phyloP scores from a whole-genome alignment of 1,140 invertebrate genomes.

The Temnothorax curvispinosus region DNA sequence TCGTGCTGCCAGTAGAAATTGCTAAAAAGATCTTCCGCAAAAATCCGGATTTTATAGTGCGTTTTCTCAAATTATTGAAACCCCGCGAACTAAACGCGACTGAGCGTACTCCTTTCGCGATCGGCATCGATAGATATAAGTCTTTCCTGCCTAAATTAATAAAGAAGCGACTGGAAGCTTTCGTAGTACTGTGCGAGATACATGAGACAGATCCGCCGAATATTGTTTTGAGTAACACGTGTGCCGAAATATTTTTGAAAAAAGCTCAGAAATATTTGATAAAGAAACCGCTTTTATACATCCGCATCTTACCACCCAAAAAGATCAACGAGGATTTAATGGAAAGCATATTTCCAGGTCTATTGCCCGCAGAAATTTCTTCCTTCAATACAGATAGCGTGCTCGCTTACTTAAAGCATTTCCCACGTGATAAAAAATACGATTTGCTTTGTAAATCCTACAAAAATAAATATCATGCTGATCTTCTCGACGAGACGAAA shows the following conservation, averaged over 20 bases:
- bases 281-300: conserved; percentile 63
- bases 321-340: conserved; percentile 67
- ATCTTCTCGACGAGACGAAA: conserved; percentile 62
- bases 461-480: conserved; percentile 63
- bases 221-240: conserved; percentile 68
- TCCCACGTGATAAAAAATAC: conserved; percentile 68
- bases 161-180: conserved; percentile 62
- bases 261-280: conserved; percentile 67
- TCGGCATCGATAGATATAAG: conserved; percentile 52
- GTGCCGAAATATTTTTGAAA: conserved; percentile 72
- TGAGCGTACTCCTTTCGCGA: background rate
- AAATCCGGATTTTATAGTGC: conserved; percentile 75
- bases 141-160: conserved; percentile 66
- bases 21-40: conserved; percentile 67
- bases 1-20: conserved; percentile 54
- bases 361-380: conserved; percentile 71
- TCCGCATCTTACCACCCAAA: conserved; percentile 70
- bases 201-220: conserved; percentile 23
- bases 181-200: conserved; percentile 64
- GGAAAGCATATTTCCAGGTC: conserved; percentile 67
- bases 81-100: background rate
- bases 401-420: conserved; percentile 68
- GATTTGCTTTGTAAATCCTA: conserved; percentile 70
- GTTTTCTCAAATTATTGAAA: conserved; percentile 72
- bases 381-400: conserved; percentile 16